phyloP scores from a whole-genome alignment of 2,888 invertebrate species.

The Aporophyla lueneburgensis region DNA sequence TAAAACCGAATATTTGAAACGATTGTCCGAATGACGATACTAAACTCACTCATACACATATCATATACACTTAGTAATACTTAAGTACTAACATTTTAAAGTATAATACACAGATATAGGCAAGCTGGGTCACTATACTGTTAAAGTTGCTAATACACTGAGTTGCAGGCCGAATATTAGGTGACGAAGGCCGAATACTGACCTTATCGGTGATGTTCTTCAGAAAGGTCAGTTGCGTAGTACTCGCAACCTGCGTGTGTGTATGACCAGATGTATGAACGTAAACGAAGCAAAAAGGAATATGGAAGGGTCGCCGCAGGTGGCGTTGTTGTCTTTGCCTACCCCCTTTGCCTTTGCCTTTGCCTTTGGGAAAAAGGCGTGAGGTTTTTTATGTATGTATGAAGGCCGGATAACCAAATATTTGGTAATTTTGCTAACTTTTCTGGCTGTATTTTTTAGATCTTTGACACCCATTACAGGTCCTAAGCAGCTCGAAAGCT shows the following conservation, averaged over 20 bases:
- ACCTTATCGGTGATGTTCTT: neutral
- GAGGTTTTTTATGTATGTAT: neutral
- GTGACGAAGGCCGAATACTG: constrained; percentile 5
- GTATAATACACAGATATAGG: constrained; percentile 59
- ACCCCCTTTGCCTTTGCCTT: too few relatives aligned
- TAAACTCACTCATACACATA: constrained; percentile 11
- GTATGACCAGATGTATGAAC: neutral
- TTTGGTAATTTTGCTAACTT: neutral
- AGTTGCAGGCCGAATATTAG: constrained; percentile 30
- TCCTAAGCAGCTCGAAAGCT: neutral
- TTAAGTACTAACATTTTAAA: constrained; percentile 61
- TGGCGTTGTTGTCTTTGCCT: too few relatives aligned
- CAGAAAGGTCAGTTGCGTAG: neutral
- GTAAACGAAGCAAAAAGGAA: neutral
- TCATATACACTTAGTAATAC: constrained; percentile 46
- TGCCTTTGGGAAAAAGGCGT: too few relatives aligned
- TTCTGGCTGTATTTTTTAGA: neutral
- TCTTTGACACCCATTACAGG: neutral
- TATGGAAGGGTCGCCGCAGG: too few relatives aligned
- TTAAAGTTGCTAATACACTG: neutral
- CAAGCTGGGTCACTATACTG: constrained; percentile 48
- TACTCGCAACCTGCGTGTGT: too few relatives aligned
- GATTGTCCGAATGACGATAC: constrained; percentile 21
- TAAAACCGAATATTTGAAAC: neutral
- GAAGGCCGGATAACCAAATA: neutral